Percentiles rank a stretch among this genome's conserved stretches.
These are phyloP conservation scores for Esox masquinongy DNA, from an alignment of 2,797 vertebrate genomes.

Conservation along the genomic window DNA sequence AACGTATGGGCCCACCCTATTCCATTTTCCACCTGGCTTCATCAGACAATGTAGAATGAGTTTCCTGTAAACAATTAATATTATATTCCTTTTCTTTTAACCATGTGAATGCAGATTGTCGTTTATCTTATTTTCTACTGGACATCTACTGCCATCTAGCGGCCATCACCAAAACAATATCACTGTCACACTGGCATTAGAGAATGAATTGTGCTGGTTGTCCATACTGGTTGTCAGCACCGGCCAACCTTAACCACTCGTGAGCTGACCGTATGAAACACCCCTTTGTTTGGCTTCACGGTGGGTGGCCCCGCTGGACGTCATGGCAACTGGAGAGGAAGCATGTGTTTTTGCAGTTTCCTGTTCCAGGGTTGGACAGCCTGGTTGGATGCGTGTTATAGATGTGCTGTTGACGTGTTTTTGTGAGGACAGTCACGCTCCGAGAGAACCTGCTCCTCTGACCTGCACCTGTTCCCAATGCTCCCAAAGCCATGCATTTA, in stretches of 20 bases:
- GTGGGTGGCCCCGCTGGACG: conserved; percentile 60
- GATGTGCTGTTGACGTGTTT: conserved; percentile 62
- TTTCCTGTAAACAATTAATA: too few species aligned
- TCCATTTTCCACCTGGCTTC: too few species aligned
- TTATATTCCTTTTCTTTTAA: too few species aligned
- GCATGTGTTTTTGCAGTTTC: conserved; percentile 54
- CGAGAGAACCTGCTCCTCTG: conserved; percentile 33
- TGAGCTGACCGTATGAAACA: conserved; percentile 16
- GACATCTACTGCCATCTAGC: conserved; percentile 65
- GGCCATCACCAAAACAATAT: conserved; percentile 16
- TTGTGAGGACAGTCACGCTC: conserved; percentile 40
- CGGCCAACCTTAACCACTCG: not conserved
- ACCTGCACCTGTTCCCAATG: conserved; percentile 61
- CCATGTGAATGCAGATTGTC: too few species aligned
- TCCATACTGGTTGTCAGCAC: not conserved
- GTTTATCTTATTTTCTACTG: not conserved
- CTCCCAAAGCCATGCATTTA: not conserved
- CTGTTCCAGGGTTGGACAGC: conserved; percentile 36
- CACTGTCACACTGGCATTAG: not conserved
- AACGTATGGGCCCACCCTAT: too few species aligned
- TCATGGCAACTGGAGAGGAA: conserved; percentile 50
- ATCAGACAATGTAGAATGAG: too few species aligned
- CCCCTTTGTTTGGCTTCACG: conserved; percentile 40
- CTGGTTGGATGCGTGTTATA: conserved; percentile 18
- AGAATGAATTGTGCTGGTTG: not conserved